Conservation (phyloP, 1,140 invertebrate species). For the Adelges cooleyi region DNA sequence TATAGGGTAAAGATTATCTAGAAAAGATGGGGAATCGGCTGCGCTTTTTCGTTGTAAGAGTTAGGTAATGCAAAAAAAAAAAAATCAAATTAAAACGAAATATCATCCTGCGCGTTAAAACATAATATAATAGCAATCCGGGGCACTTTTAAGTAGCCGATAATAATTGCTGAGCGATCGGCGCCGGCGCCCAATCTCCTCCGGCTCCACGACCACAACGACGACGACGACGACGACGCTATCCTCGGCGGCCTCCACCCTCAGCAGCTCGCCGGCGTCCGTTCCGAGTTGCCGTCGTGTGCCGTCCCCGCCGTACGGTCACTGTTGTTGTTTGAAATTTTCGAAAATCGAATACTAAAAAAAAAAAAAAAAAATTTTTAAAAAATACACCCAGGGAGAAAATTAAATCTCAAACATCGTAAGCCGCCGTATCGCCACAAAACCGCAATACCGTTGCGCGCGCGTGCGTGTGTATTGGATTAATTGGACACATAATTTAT, state of each 20-base stretch:
- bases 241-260: background rate
- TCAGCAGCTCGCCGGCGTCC: slow-evolving; percentile 22
- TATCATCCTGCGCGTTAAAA: too few relatives aligned
- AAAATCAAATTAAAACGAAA: too few relatives aligned
- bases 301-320: slow-evolving; percentile 8
- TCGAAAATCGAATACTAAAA: too few relatives aligned
- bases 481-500: too few relatives aligned
- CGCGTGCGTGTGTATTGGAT: background rate
- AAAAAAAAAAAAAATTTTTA: too few relatives aligned
- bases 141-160: slow-evolving; percentile 15
- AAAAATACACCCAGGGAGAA: too few relatives aligned
- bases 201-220: background rate
- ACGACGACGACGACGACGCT: slow-evolving; percentile 9
- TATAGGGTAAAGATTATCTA: too few relatives aligned
- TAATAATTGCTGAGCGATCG: slow-evolving; percentile 19
- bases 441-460: background rate
- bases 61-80: too few relatives aligned
- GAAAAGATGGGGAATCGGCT: too few relatives aligned
- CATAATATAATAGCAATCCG: background rate
- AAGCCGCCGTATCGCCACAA: background rate
- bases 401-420: too few relatives aligned
- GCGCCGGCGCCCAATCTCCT: slow-evolving; percentile 4
- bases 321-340: too few relatives aligned
- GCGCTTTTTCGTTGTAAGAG: too few relatives aligned
- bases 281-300: slow-evolving; percentile 23